Conservation (phyloP, 2,113 vertebrate species). For the Heterotilapia buettikoferi region DNA sequence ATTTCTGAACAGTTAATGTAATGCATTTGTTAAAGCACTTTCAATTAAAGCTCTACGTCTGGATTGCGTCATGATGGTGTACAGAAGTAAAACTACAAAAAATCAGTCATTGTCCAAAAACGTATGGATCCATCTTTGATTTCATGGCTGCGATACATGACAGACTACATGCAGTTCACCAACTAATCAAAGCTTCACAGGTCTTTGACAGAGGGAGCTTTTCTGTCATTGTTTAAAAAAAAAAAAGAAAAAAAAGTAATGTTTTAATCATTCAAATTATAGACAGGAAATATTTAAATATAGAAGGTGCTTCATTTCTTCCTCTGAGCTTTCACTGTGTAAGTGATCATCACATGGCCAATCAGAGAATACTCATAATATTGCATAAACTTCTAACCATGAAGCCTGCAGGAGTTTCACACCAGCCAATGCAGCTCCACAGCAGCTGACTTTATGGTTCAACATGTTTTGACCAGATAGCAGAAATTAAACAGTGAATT, state of each 20-base stretch:
- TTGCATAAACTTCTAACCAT: background rate
- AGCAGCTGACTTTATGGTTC: background rate
- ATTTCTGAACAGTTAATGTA: background rate
- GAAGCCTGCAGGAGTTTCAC: background rate
- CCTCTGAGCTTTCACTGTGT: background rate
- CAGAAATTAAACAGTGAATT: background rate
- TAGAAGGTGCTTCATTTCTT: background rate
- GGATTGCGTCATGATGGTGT: background rate
- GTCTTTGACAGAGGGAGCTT: background rate
- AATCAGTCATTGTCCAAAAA: background rate
- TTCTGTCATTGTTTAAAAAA: background rate
- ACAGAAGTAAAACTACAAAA: background rate
- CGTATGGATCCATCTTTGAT: background rate
- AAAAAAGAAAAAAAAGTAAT: background rate
- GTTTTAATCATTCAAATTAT: background rate
- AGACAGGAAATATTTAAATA: background rate
- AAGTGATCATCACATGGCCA: background rate
- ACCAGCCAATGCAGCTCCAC: background rate
- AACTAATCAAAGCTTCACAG: background rate
- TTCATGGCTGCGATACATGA: background rate
- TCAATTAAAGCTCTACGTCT: background rate
- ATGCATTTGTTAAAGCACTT: background rate
- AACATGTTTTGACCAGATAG: background rate
- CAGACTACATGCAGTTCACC: background rate
- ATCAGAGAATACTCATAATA: background rate